These are phyloP conservation scores for Colletes gigas DNA, from an alignment of 1,140 invertebrate genomes.

Conservation along the genomic window DNA sequence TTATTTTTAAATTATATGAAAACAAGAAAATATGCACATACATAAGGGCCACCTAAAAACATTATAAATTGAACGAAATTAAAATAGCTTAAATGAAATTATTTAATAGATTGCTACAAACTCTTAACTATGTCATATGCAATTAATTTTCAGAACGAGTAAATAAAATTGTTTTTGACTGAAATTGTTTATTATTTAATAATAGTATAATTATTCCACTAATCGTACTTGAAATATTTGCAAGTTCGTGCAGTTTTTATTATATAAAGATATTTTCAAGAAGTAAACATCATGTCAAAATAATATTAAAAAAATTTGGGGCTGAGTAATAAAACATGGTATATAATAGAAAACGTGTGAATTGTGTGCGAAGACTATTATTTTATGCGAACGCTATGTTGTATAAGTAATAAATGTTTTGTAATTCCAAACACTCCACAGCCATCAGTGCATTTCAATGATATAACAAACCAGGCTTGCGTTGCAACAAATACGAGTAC, in stretches of 20 bases:
- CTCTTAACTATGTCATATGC: not conserved
- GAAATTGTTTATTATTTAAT: not conserved
- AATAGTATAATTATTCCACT: not conserved
- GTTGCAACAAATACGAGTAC: constrained; percentile 38
- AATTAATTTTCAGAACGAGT: not conserved
- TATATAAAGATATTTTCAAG: not conserved
- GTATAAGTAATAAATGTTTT: not conserved
- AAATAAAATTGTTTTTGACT: not conserved
- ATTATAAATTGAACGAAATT: constrained; percentile 29
- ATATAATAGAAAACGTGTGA: constrained; percentile 12
- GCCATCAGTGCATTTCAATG: constrained; percentile 27
- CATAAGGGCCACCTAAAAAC: constrained; percentile 28
- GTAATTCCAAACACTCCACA: not conserved
- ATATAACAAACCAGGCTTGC: constrained; percentile 35
- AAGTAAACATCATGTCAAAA: not conserved
- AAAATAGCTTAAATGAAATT: constrained; percentile 24
- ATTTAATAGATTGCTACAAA: not conserved
- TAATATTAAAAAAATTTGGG: not conserved
- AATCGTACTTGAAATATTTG: constrained; percentile 11
- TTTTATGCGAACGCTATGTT: not conserved
- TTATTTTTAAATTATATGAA: constrained; percentile 5
- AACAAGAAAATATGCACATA: constrained; percentile 32
- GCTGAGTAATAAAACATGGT: not conserved
- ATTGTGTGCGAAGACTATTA: not conserved
- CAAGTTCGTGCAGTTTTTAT: constrained; percentile 25